These are phyloP conservation scores for Leucophenga montana DNA, from an alignment of 2,888 invertebrate species.

Conservation along the genomic window DNA sequence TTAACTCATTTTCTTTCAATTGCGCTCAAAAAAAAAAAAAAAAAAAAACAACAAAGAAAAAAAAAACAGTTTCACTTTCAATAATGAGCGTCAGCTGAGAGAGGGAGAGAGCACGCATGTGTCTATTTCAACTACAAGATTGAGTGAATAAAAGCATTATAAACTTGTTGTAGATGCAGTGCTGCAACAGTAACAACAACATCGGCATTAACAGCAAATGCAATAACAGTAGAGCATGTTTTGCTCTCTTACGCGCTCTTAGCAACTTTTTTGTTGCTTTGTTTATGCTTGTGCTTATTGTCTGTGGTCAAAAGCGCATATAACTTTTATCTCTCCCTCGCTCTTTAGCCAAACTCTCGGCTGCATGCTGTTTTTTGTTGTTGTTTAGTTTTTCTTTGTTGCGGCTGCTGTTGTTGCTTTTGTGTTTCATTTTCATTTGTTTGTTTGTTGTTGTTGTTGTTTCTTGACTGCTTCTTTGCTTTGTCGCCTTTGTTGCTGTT, in stretches of 20 bases:
- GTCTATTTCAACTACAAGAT: no score
- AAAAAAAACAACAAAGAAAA: neutral
- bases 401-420: neutral
- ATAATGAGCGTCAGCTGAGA: neutral
- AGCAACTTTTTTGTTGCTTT: neutral
- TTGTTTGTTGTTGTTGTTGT: constrained; percentile 11
- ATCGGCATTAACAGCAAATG: neutral
- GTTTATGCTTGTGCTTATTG: constrained; percentile 27
- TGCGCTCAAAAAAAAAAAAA: no score
- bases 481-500: constrained; percentile 9
- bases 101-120: constrained; percentile 3
- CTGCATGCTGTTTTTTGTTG: no score
- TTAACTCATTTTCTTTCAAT: no score
- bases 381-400: constrained; percentile 11
- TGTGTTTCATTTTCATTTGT: no score
- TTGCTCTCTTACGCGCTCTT: neutral
- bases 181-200: neutral
- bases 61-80: constrained; percentile 27
- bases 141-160: neutral
- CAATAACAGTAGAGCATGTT: no score
- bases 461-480: constrained; percentile 8
- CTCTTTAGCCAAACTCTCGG: no score
- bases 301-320: constrained; percentile 42
- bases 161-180: neutral
- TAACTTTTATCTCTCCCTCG: neutral